These are phyloP conservation scores for Eremobia ochroleuca DNA, from an alignment of 2,888 invertebrate genomes.

Conservation along the genomic window DNA sequence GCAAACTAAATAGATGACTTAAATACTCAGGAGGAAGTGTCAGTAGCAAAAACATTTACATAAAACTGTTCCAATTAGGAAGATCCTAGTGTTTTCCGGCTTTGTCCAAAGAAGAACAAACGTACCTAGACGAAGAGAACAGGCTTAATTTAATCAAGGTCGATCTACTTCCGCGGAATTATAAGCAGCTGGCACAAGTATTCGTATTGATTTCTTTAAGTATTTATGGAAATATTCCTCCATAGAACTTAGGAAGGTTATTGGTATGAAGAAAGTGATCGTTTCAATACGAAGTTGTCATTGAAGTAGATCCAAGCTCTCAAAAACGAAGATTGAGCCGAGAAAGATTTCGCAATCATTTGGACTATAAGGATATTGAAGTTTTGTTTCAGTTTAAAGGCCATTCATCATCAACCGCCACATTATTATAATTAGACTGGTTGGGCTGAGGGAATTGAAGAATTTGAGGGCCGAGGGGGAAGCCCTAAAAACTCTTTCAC, in stretches of 20 bases:
- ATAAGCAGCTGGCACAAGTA: slow-evolving; percentile 11
- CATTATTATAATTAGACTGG: neutral
- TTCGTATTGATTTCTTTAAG: slow-evolving; percentile 12
- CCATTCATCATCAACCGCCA: neutral
- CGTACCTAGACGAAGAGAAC: slow-evolving; percentile 1
- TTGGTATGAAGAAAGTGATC: neutral
- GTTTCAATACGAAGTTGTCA: neutral
- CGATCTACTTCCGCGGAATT: slow-evolving; percentile 39
- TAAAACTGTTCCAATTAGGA: slow-evolving; percentile 7
- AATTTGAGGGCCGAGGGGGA: neutral
- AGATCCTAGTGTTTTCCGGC: slow-evolving; percentile 26
- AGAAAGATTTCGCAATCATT: neutral
- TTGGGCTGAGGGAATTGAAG: too few relatives aligned
- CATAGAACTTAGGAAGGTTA: neutral
- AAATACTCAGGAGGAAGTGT: slow-evolving; percentile 16
- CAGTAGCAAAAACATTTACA: slow-evolving; percentile 13
- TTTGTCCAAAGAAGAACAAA: neutral
- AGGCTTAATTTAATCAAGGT: slow-evolving; percentile 16
- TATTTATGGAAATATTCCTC: slow-evolving; percentile 23
- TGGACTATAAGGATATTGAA: too few relatives aligned
- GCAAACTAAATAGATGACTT: neutral
- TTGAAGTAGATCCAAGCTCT: neutral
- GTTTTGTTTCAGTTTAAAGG: neutral
- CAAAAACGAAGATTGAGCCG: neutral
- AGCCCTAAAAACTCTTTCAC: neutral